Evolutionary conservation across 2,113 vertebrate genomes (phyloP), one percentile per base, ranked within the genome.

Genomic region (Raja brachyura): DNA sequence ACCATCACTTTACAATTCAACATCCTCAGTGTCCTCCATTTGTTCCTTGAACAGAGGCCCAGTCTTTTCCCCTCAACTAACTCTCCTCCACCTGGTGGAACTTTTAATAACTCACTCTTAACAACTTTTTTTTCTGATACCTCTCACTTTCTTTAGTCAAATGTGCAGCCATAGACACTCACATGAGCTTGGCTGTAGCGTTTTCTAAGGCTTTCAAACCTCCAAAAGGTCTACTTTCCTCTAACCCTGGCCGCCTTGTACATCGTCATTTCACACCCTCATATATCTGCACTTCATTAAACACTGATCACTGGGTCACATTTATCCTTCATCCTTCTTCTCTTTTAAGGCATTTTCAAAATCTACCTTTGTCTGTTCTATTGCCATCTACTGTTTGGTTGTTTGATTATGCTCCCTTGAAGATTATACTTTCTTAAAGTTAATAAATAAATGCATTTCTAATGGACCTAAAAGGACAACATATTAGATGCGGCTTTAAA

Each of bases 381-480:
- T 28, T 75, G 25, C 2, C 7, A 28, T 28, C 28, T 28, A 7
- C 8, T 75, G 5, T 75, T 28, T n/a, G 28, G 5, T 75, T 75
- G 10, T 68, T 75, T n/a, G 74, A 75, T 75, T 75, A 28, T 22
- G 28, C 25, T n/a, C 25, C 74, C 28, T 25, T 75, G 74, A 75
- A 75, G 28, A 28, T 75, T 75, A n/a, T 75, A 28, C 74, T 75
- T 10, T 9, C 2, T 75, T 75, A 75, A 75, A 75, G 74, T 4
- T 2, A 75, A 25, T 6, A 73, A 20, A 73, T 73, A 73, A 73
- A 73, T 73, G n/a, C 75, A 79, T 61, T 63, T 86, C 56, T 86
- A 56, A 86, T 86, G 56, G 56, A 4, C 25, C n/a, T 86, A 86
- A 86, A 86, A 86, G 83, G 25, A n/a, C 25, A 85, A 83, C 54